These are phyloP conservation scores for Hestina assimilis DNA, from an alignment of 1,140 invertebrate genomes.

Conservation along the genomic window DNA sequence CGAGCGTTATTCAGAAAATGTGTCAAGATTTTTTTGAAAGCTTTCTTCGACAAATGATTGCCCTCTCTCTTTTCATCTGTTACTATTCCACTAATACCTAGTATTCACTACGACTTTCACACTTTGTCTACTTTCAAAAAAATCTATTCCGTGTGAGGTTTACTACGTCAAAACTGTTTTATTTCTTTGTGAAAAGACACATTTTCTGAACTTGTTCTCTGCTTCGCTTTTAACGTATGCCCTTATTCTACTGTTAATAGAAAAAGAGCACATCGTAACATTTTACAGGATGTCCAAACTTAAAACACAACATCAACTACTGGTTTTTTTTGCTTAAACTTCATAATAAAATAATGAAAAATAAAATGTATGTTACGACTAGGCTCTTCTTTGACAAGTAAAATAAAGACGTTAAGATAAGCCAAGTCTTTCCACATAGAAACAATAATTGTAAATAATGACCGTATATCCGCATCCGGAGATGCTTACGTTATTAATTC, in stretches of 20 bases:
- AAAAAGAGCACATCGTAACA: slow-evolving; percentile 44
- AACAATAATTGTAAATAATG: slow-evolving; percentile 69
- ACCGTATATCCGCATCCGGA: slow-evolving; percentile 23
- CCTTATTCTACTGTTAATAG: slow-evolving; percentile 42
- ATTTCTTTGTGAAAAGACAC: slow-evolving; percentile 90
- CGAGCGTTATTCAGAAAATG: slow-evolving; percentile 75
- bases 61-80: slow-evolving; percentile 53
- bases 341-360: slow-evolving; percentile 33
- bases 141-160: slow-evolving; percentile 70
- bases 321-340: slow-evolving; percentile 34
- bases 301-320: slow-evolving; percentile 64
- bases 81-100: slow-evolving; percentile 49
- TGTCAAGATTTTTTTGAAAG: slow-evolving; percentile 79
- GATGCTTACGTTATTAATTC: slow-evolving; percentile 21
- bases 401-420: slow-evolving; percentile 64
- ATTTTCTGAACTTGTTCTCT: slow-evolving; percentile 85
- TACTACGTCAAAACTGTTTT: slow-evolving; percentile 50
- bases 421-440: slow-evolving; percentile 81
- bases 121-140: slow-evolving; percentile 77
- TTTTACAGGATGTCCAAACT: slow-evolving; percentile 40
- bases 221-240: slow-evolving; percentile 52
- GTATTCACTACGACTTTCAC: slow-evolving; percentile 50
- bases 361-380: slow-evolving; percentile 55
- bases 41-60: slow-evolving; percentile 75
- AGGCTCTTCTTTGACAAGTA: slow-evolving; percentile 61